Evolutionary conservation across 2,113 vertebrate species (phyloP), one percentile per base, ranked within the genome.

Genomic region (Odocoileus hemionus): DNA sequence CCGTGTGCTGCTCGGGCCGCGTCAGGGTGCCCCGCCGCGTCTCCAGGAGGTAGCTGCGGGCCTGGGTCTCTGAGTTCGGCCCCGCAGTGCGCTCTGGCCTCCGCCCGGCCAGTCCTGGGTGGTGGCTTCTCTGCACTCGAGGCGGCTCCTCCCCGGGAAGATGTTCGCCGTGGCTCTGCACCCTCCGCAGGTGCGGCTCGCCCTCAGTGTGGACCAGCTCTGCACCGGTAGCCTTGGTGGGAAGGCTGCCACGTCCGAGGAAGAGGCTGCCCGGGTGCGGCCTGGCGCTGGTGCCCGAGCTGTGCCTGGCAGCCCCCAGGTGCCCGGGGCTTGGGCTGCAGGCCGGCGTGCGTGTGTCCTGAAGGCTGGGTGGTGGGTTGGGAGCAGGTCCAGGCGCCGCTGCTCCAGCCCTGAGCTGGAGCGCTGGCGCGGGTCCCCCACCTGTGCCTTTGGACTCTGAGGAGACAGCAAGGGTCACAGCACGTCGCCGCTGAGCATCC

Each of bases 1-100:
- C 61, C 90, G 76, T 85, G 57, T 84, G 91, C 96, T 50, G 67
- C 92, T 85, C 47, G 94, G 94, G 93, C 76, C 80, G 93, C 60
- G 43, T 82, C 47, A 0, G 36, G 80, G 21, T 52, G 91, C 86
- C 91, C 86, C 26, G 26, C 28, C 47, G 6, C 3, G 3, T 87
- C 86, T 70, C 14, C 0, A 30, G 45, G 70, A 67, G 30, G 10
- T 17, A 79, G 92, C 60, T 25, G 67, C 17, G 43, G 33, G 15
- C 52, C 92, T 25, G 15, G 74, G 54, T 6, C n/a, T 79, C 61
- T 61, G 36, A 45, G 26, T 74, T 74, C 13, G 55, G 76, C 57
- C 57, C 47, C 7, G 4, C 28, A 2, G 10, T n/a, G 30, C 6
- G 23, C 43, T 4, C 30, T 33, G 23, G 78, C 39, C 26, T 79